Evolutionary conservation across 2,888 invertebrate species (phyloP).

Genomic region (Caradrina clavipalpis): DNA sequence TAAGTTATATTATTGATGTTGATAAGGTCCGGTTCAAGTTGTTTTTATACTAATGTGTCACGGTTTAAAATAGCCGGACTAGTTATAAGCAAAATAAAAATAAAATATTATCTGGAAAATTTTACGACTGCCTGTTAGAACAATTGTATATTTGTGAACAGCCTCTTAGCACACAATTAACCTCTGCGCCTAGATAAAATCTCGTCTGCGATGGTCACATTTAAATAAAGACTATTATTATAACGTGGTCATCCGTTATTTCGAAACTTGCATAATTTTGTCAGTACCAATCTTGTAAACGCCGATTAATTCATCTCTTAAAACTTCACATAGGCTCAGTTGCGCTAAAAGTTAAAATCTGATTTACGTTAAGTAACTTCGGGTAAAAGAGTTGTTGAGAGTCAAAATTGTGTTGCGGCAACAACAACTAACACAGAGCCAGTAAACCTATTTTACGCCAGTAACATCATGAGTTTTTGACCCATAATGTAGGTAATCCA

Average conservation of each 20-base stretch:
- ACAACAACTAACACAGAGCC: background rate
- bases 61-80: too few relatives aligned
- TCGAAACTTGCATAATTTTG: constrained; percentile 19
- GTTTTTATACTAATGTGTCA: too few relatives aligned
- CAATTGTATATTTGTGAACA: background rate
- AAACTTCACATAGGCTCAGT: constrained; percentile 16
- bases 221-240: constrained; percentile 8
- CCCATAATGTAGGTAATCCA: background rate
- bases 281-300: constrained; percentile 33
- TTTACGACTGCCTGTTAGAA: background rate
- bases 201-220: background rate
- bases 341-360: background rate
- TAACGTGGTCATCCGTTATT: background rate
- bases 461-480: too few relatives aligned
- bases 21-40: too few relatives aligned
- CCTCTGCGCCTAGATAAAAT: background rate
- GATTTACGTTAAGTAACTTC: background rate
- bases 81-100: too few relatives aligned
- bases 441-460: background rate
- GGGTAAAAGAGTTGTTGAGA: background rate
- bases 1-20: too few relatives aligned
- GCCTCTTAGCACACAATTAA: background rate
- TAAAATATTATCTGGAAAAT: too few relatives aligned
- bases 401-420: background rate
- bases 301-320: constrained; percentile 22